phyloP scores from a whole-genome alignment of 2,113 vertebrate species.

The Rhynchomys soricoides region DNA sequence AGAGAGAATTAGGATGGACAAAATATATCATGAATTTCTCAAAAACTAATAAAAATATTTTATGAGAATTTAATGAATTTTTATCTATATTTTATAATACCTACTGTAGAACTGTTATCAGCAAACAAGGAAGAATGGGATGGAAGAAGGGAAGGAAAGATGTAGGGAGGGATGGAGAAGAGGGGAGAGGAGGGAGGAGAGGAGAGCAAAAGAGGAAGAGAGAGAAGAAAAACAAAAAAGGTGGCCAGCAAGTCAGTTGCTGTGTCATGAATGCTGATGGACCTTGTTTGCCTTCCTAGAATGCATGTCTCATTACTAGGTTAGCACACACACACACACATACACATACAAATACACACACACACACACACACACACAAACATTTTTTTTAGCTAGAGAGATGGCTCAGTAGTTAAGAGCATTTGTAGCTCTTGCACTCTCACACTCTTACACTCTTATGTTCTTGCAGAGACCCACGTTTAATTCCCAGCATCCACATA shows the following conservation, averaged over 20 bases:
- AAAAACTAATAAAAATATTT: not conserved
- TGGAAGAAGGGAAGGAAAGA: no score
- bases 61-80: not conserved
- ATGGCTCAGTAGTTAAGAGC: no score
- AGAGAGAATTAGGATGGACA: not conserved
- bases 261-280: not conserved
- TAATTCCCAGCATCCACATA: no score
- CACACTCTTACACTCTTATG: no score
- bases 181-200: no score
- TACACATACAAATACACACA: not conserved
- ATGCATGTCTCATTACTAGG: rapidly evolving
- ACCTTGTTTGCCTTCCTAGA: rapidly evolving
- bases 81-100: not conserved
- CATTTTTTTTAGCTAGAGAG: no score
- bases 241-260: not conserved
- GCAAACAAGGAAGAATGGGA: not conserved
- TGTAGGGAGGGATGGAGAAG: no score
- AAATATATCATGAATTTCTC: not conserved
- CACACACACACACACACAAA: not conserved
- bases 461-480: no score
- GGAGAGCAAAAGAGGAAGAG: not conserved
- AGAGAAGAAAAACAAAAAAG: not conserved
- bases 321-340: no score
- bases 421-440: no score
- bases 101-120: not conserved